Conservation (phyloP, 2,888 invertebrate species). For the Drosophila cognata region DNA sequence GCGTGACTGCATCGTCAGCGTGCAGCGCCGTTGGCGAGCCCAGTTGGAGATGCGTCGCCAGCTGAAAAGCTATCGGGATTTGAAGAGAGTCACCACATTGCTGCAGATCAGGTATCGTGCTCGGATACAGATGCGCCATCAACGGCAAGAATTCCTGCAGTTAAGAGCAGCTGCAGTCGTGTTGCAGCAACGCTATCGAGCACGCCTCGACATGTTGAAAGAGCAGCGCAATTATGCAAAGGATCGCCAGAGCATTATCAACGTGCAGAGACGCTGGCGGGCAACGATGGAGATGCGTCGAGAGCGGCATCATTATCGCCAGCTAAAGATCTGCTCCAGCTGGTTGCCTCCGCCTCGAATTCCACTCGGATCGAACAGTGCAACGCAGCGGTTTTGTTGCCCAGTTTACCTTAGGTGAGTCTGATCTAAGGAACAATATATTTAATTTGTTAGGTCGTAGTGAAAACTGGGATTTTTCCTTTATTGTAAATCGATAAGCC, state of each 20-base stretch:
- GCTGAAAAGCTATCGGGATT: background rate
- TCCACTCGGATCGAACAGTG: constrained; percentile 97
- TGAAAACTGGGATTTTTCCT: background rate
- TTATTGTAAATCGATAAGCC: too few species aligned
- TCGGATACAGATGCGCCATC: constrained; percentile 47
- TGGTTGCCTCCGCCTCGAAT: constrained; percentile 90
- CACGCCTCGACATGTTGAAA: constrained; percentile 68
- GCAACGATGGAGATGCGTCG: constrained; percentile 77
- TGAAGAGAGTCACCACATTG: constrained; percentile 5
- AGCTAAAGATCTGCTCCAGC: constrained; percentile 61
- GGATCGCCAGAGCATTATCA: constrained; percentile 67
- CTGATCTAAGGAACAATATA: background rate
- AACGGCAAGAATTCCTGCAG: constrained; percentile 41
- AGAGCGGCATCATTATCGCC: constrained; percentile 72
- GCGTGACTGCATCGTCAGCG: constrained; percentile 69
- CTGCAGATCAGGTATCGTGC: constrained; percentile 52
- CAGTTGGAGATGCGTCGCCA: constrained; percentile 67
- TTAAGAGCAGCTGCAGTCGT: constrained; percentile 49
- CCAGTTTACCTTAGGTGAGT: constrained; percentile 92
- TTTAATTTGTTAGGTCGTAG: background rate
- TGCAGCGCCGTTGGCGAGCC: constrained; percentile 86
- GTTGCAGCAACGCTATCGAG: constrained; percentile 68
- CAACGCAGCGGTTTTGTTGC: constrained; percentile 98
- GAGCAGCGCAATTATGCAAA: constrained; percentile 60
- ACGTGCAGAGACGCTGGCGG: constrained; percentile 81